Evolutionary conservation across 2,113 vertebrate genomes (phyloP), one percentile per base, ranked within the genome.

Genomic region (Neoarius graeffei): DNA sequence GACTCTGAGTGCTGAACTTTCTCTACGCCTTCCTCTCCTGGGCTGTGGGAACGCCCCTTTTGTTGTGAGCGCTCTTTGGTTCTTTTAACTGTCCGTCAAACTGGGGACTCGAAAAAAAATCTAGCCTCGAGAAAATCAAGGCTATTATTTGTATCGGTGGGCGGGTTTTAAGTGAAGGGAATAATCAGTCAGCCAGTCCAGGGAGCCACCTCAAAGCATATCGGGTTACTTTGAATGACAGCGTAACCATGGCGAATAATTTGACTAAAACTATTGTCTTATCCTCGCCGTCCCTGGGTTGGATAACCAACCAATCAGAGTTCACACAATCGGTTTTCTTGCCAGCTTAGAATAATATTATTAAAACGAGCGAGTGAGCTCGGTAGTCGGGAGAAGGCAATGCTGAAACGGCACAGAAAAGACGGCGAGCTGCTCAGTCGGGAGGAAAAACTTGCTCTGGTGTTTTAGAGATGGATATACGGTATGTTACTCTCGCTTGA

Each of bases 291-390:
- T 97, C 97, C 97, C 95, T 94, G 97, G 97, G 97, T 99, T 97
- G 97, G 95, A 96, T 99, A 97, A 97, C 97, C 95, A 94, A 97
- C 98, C 98, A 99, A 99, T 99, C 98, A 99, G 96, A 96, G 96
- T 95, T 94, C 96, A 96, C 96, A 96, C 96, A 96, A 97, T 97
- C 96, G 96, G 96, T 96, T 96, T 97, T 96, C 97, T 96, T 97
- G 97, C 97, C 97, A 96, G 97, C 95, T 98, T 98, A 98, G 96
- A 99, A 99, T 98, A 98, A 98, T 98, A 98, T 99, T 98, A 98
- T 98, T 97, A 92, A 96, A 97, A 96, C 95, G 95, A 96, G 92
- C 91, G 93, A 94, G 94, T 93, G 90, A 93, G 93, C 85, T 93
- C 92, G 89, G 94, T 92, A 94, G 95, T 89, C 91, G 91, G 90